Conservation (phyloP, 1,140 invertebrate species). For the Dreissena polymorpha region DNA sequence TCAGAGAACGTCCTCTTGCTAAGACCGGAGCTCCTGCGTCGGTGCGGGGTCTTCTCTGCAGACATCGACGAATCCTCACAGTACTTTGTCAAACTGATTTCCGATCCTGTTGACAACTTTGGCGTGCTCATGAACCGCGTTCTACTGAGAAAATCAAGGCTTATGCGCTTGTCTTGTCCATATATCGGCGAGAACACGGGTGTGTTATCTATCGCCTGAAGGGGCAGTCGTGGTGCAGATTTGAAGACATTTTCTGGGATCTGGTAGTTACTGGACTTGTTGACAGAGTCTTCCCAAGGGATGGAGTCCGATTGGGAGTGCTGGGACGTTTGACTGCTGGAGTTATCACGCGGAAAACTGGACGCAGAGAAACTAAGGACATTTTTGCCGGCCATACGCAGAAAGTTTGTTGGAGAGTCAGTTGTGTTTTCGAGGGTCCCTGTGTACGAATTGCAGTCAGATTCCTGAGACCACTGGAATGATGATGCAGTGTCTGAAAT, state of each 20-base stretch:
- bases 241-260: slow-evolving; percentile 7
- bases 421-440: slow-evolving; percentile 5
- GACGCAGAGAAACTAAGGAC: slow-evolving; percentile 25
- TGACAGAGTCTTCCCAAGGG: slow-evolving; percentile 41
- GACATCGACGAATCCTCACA: slow-evolving; percentile 16
- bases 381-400: slow-evolving; percentile 20
- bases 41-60: slow-evolving; percentile 23
- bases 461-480: slow-evolving; percentile 31
- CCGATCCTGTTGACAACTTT: slow-evolving; percentile 33
- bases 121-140: slow-evolving; percentile 53
- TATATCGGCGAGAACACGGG: slow-evolving; percentile 53
- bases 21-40: slow-evolving; percentile 5
- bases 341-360: neutral
- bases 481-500: slow-evolving; percentile 33
- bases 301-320: slow-evolving; percentile 54
- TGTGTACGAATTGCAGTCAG: neutral
- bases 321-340: slow-evolving; percentile 4
- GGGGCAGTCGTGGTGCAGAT: slow-evolving; percentile 35
- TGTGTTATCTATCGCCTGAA: slow-evolving; percentile 62
- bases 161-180: slow-evolving; percentile 7
- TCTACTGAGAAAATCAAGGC: slow-evolving; percentile 23
- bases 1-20: neutral
- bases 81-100: slow-evolving; percentile 15
- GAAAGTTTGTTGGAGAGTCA: slow-evolving; percentile 29
- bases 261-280: slow-evolving; percentile 2